Evolutionary conservation across 2,888 invertebrate species (phyloP).

Genomic region (Nudaria mundana): DNA sequence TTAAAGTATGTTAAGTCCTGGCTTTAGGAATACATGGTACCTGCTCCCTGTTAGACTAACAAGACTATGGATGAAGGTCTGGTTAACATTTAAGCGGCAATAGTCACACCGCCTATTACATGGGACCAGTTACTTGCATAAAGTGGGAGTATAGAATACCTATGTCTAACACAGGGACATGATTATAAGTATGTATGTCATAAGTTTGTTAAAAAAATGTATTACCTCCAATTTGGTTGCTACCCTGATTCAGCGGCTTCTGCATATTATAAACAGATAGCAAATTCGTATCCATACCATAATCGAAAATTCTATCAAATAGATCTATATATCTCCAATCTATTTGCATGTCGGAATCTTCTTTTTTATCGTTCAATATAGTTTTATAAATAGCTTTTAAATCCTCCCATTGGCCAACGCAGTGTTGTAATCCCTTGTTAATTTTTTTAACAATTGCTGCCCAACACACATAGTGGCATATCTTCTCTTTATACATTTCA

Average conservation of each 20-base stretch:
- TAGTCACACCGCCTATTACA: no score
- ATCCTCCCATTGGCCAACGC: constrained; percentile 59
- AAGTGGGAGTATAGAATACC: no score
- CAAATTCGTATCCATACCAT: constrained; percentile 63
- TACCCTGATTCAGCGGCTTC: constrained; percentile 14
- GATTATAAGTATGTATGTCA: no score
- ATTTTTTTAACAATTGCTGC: constrained; percentile 49
- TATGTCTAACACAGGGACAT: no score
- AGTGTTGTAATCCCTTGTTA: constrained; percentile 35
- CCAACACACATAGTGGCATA: constrained; percentile 67
- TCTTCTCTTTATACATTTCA: constrained; percentile 60
- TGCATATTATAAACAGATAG: constrained; percentile 51
- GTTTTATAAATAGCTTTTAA: constrained; percentile 52
- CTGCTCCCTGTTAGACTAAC: no score
- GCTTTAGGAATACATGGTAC: no score
- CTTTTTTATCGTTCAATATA: constrained; percentile 64
- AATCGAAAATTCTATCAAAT: constrained; percentile 72
- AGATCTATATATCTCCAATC: constrained; percentile 71
- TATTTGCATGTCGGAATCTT: constrained; percentile 65
- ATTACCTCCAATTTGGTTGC: constrained; percentile 51
- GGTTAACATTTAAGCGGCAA: no score
- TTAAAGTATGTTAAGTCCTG: no score
- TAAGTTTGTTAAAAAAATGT: neutral
- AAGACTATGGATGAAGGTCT: no score
- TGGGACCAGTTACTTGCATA: no score